Conservation (phyloP, 2,113 vertebrate species). For the Ptilorrhoa leucosticta region DNA sequence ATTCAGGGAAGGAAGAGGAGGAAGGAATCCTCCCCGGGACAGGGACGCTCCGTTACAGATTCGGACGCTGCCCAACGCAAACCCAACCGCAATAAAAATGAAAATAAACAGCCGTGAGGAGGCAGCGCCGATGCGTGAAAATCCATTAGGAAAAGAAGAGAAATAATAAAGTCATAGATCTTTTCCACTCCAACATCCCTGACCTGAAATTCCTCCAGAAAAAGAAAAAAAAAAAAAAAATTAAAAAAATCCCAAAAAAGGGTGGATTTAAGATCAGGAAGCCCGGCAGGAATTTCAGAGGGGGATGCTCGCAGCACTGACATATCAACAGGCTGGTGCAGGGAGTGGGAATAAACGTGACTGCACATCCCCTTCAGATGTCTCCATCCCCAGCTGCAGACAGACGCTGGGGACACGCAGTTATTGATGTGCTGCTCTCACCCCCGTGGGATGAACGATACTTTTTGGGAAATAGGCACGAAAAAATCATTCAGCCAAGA, state of each 20-base stretch:
- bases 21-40: not conserved
- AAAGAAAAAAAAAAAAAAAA: not conserved
- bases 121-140: constrained; percentile 11
- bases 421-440: not conserved
- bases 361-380: not conserved
- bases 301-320: not conserved
- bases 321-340: constrained; percentile 42
- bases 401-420: accelerated
- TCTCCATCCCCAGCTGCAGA: not conserved
- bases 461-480: not conserved
- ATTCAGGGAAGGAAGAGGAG: not conserved
- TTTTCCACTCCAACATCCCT: not conserved
- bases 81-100: constrained; percentile 4
- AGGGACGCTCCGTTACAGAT: constrained; percentile 18
- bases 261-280: not conserved
- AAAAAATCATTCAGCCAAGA: not conserved
- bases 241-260: too few species aligned
- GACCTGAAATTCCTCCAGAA: constrained; percentile 7
- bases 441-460: not conserved
- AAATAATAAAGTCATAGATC: constrained; percentile 36
- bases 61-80: not conserved
- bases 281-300: not conserved
- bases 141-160: constrained; percentile 58
- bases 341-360: not conserved
- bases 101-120: constrained; percentile 23